Percentiles rank a stretch among this genome's conserved stretches.
Evolutionary conservation across 2,113 vertebrate genomes (phyloP).

Genomic region (Rhabdornis inornatus): DNA sequence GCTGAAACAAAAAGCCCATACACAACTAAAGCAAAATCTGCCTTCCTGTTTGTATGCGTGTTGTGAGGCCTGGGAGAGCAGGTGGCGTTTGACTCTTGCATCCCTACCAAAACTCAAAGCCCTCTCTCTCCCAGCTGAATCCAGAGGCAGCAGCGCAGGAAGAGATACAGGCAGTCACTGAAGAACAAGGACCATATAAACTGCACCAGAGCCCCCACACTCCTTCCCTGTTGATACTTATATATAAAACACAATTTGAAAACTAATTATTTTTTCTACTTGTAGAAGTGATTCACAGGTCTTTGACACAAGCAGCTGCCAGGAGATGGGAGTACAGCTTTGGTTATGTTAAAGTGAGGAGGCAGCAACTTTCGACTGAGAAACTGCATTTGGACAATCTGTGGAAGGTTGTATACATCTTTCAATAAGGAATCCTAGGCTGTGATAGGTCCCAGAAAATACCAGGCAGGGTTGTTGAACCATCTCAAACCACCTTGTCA

Average conservation of each 20-base stretch:
- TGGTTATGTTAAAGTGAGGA: neutral
- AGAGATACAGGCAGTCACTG: accelerated
- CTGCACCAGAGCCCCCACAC: neutral
- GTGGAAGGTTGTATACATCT: neutral
- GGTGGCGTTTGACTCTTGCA: neutral
- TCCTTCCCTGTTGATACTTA: accelerated
- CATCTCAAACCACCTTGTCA: neutral
- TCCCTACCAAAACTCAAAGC: neutral
- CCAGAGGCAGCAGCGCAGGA: neutral
- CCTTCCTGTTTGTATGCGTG: neutral
- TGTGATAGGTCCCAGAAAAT: neutral
- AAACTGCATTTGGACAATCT: neutral
- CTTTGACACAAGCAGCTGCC: neutral
- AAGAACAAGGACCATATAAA: neutral
- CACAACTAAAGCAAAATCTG: neutral
- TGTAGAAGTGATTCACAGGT: neutral
- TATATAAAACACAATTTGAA: neutral
- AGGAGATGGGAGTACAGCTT: neutral
- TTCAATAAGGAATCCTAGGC: neutral
- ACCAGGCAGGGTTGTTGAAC: neutral
- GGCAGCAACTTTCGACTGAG: neutral
- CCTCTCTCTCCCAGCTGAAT: neutral
- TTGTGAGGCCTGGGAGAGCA: neutral
- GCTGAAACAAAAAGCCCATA: slow-evolving; percentile 5
- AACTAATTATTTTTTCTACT: neutral